These are phyloP conservation scores for Rambutsinella grinnellia DNA, from an alignment of 2,888 invertebrate species.

Conservation along the genomic window DNA sequence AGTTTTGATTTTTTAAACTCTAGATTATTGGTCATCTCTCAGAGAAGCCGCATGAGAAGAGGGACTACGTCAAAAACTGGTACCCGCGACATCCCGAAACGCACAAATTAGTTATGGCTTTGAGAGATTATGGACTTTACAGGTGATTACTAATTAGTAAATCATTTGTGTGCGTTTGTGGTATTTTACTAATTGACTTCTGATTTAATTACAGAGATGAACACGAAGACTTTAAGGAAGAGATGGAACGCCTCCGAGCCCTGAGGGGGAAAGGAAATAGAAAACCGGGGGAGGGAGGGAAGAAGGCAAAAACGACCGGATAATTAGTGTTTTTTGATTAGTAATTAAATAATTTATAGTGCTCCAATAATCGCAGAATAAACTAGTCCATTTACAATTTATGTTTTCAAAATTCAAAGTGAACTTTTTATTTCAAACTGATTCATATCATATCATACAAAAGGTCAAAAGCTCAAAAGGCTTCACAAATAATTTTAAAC, in stretches of 20 bases:
- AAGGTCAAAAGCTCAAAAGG: too few relatives aligned
- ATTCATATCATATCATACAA: too few relatives aligned
- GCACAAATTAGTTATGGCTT: constrained; percentile 48
- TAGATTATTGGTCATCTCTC: constrained; percentile 36
- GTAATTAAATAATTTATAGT: not conserved
- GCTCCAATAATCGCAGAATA: not conserved
- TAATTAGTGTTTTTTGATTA: not conserved
- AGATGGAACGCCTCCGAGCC: constrained; percentile 82
- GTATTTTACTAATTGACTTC: not conserved
- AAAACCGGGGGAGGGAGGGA: constrained; percentile 67
- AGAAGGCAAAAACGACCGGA: constrained; percentile 33
- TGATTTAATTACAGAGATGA: constrained; percentile 75
- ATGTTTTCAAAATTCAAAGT: not conserved
- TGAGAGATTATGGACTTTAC: constrained; percentile 55
- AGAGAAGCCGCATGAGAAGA: constrained; percentile 46
- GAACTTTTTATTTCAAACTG: not conserved
- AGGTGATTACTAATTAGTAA: constrained; percentile 15
- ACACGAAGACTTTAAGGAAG: constrained; percentile 90
- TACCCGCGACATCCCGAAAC: constrained; percentile 57
- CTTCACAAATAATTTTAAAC: too few relatives aligned
- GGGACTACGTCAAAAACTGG: constrained; percentile 44
- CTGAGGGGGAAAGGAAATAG: constrained; percentile 82
- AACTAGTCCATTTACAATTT: not conserved
- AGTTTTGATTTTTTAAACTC: not conserved
- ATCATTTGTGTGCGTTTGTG: not conserved